Conservation (phyloP, 2,888 invertebrate species). For the Mamestra brassicae region DNA sequence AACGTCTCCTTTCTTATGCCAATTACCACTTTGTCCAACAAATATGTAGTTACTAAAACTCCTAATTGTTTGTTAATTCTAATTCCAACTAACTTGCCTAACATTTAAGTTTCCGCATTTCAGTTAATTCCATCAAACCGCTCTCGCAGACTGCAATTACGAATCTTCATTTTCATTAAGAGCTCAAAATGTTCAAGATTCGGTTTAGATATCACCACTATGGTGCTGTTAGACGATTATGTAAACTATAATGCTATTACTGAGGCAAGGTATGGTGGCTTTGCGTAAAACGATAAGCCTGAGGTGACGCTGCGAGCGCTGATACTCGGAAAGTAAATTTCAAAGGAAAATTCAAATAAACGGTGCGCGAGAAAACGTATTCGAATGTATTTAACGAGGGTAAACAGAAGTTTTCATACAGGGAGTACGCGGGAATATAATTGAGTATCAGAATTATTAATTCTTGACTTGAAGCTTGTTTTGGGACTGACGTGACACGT, state of each 20-base stretch:
- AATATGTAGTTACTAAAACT: neutral
- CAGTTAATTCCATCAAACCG: constrained; percentile 44
- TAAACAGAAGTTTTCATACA: constrained; percentile 74
- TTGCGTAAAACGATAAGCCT: constrained; percentile 64
- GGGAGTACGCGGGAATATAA: constrained; percentile 34
- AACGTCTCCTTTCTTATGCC: neutral
- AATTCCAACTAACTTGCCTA: constrained; percentile 4
- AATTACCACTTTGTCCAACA: neutral
- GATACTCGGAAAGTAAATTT: constrained; percentile 63
- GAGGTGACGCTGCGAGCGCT: constrained; percentile 61
- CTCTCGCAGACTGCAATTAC: constrained; percentile 56
- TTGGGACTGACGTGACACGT: constrained; percentile 15
- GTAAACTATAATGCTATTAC: constrained; percentile 60
- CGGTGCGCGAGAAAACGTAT: constrained; percentile 75
- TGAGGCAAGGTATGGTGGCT: constrained; percentile 59
- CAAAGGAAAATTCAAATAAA: constrained; percentile 82
- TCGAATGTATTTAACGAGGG: constrained; percentile 74
- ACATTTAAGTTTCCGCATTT: constrained; percentile 41
- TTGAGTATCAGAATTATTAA: constrained; percentile 53
- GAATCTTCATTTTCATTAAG: constrained; percentile 59
- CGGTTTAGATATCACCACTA: constrained; percentile 58
- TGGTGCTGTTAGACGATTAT: constrained; percentile 63
- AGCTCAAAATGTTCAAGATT: constrained; percentile 59
- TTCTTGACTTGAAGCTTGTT: constrained; percentile 17
- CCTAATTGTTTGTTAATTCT: constrained; percentile 18